These are phyloP conservation scores for Prunella himalayana DNA, from an alignment of 2,113 vertebrate genomes.

Conservation along the genomic window DNA sequence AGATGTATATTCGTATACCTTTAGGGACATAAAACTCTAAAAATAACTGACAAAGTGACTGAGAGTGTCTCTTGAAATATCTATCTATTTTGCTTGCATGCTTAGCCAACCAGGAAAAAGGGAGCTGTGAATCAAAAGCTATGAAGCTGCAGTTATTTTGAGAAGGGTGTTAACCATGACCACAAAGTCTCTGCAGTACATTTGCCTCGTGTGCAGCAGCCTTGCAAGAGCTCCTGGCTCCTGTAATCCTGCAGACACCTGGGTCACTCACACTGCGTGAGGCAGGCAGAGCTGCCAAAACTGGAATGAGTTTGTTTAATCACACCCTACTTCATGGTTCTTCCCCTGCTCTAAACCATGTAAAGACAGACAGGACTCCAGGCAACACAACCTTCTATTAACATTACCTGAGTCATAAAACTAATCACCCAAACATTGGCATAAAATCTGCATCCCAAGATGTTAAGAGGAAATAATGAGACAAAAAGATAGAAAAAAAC, in stretches of 20 bases:
- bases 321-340: neutral
- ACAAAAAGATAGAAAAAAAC: neutral
- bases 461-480: neutral
- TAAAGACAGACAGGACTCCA: neutral
- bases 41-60: neutral
- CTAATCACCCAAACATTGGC: neutral
- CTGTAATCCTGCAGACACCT: neutral
- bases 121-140: neutral
- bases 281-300: neutral
- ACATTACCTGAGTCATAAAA: neutral
- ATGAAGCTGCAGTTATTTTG: neutral
- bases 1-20: neutral
- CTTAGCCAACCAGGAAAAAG: neutral
- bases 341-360: neutral
- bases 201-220: neutral
- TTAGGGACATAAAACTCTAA: neutral
- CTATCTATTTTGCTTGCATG: neutral
- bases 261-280: accelerated
- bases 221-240: neutral
- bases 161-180: neutral
- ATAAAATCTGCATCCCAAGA: neutral
- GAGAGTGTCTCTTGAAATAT: neutral
- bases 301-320: neutral
- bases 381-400: neutral
- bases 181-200: neutral